Percentiles rank a stretch among this genome's conserved stretches.
phyloP scores from a whole-genome alignment of 1,140 invertebrate species.

The Phthorimaea operculella region DNA sequence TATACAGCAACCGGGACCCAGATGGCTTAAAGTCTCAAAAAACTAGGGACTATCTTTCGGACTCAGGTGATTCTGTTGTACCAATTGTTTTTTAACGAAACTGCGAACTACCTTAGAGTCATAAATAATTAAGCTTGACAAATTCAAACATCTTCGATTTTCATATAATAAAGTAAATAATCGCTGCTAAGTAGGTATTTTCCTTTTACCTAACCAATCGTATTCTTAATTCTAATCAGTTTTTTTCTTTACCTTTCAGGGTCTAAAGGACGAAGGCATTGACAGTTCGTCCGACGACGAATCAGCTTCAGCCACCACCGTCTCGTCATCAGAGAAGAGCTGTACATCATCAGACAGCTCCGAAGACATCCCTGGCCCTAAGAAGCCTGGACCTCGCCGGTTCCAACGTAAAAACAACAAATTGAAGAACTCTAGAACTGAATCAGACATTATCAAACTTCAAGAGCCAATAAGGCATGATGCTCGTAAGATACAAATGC shows the following conservation, averaged over 20 bases:
- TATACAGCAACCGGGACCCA: too few relatives aligned
- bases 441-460: conserved; percentile 47
- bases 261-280: conserved; percentile 65
- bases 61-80: too few relatives aligned
- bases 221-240: too few relatives aligned
- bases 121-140: too few relatives aligned
- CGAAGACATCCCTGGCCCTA: conserved; percentile 46
- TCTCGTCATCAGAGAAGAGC: conserved; percentile 62
- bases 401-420: conserved; percentile 58
- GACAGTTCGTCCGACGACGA: conserved; percentile 66
- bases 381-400: conserved; percentile 43
- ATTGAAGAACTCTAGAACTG: conserved; percentile 57
- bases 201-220: too few relatives aligned
- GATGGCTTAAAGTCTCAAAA: too few relatives aligned
- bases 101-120: too few relatives aligned
- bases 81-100: too few relatives aligned
- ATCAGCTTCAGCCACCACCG: conserved; percentile 50
- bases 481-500: conserved; percentile 38
- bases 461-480: conserved; percentile 23
- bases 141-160: too few relatives aligned
- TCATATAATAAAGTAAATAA: too few relatives aligned
- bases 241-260: conserved; percentile 38
- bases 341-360: conserved; percentile 63
- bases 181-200: too few relatives aligned
- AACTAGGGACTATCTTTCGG: too few relatives aligned